A percentile compares a stretch with the other conserved stretches of the same genome.
These are phyloP conservation scores for Turritopsis dohrnii DNA, from an alignment of 30 jellyfish, hydroid and myxozoan genomes.

Conservation along the genomic window DNA sequence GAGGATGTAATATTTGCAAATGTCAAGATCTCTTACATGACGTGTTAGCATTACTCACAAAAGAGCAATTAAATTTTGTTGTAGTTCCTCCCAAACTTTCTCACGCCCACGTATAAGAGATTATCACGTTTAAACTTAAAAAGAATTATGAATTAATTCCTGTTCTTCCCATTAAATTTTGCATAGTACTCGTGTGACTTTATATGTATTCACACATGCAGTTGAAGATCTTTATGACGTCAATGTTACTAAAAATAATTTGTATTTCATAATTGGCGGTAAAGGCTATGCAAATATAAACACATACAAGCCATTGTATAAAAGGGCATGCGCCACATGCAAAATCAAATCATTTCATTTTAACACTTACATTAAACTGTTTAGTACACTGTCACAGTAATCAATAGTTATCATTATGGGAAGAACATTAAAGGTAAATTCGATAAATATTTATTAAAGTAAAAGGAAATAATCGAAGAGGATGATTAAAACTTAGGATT, in stretches of 20 bases:
- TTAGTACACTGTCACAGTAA: background rate
- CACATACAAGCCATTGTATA: background rate
- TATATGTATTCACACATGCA: background rate
- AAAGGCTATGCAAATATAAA: background rate
- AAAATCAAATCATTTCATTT: background rate
- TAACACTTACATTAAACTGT: background rate
- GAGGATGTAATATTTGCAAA: too few species aligned
- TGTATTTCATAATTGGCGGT: background rate
- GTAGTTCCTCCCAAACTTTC: background rate
- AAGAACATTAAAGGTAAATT: background rate
- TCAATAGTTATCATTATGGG: background rate
- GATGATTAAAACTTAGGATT: background rate
- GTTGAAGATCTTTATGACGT: background rate
- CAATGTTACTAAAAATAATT: background rate
- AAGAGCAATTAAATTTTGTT: background rate
- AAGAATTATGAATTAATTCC: background rate
- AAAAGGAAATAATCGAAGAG: background rate
- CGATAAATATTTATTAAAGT: background rate
- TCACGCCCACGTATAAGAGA: background rate
- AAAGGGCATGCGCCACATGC: background rate
- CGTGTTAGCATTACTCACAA: background rate
- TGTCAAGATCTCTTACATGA: background rate
- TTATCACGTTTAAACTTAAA: background rate
- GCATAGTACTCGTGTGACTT: background rate
- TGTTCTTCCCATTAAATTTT: background rate